Percentiles rank a stretch among this genome's conserved stretches.
phyloP scores from a whole-genome alignment of 2,888 invertebrate species.

The Timema cristinae region DNA sequence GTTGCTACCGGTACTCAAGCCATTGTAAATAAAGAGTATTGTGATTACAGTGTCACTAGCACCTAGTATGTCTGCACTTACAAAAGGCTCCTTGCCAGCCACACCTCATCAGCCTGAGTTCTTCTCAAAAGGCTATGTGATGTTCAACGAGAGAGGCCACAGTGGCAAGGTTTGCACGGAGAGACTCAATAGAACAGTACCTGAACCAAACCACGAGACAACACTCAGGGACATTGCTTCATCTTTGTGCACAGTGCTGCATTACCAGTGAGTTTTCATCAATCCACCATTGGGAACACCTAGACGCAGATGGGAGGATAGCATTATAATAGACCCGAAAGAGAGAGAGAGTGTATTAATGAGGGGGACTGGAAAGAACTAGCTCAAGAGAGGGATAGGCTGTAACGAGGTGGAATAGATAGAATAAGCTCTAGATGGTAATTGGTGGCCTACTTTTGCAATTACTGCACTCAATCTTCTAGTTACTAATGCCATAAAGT shows the following conservation, averaged over 20 bases:
- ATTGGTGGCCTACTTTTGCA: too few species aligned
- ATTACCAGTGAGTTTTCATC: slow-evolving; percentile 61
- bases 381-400: too few species aligned
- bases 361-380: too few species aligned
- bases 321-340: too few species aligned
- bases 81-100: slow-evolving; percentile 51
- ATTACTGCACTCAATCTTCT: too few species aligned
- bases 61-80: slow-evolving; percentile 61
- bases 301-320: too few species aligned
- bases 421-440: too few species aligned
- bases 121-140: slow-evolving; percentile 72
- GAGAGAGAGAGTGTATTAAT: too few species aligned
- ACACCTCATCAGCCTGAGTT: slow-evolving; percentile 68
- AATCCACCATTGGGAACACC: not conserved
- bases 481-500: too few species aligned
- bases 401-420: too few species aligned
- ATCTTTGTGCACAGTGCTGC: slow-evolving; percentile 71
- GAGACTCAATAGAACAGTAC: slow-evolving; percentile 61
- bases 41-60: slow-evolving; percentile 66
- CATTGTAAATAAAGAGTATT: not conserved
- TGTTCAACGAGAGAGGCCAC: slow-evolving; percentile 66
- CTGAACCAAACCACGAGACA: slow-evolving; percentile 47
- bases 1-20: too few species aligned
- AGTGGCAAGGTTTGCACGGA: slow-evolving; percentile 68
- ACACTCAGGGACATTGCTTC: slow-evolving; percentile 68